These are phyloP conservation scores for Noctua pronuba DNA, from an alignment of 2,888 invertebrate genomes.

Conservation along the genomic window DNA sequence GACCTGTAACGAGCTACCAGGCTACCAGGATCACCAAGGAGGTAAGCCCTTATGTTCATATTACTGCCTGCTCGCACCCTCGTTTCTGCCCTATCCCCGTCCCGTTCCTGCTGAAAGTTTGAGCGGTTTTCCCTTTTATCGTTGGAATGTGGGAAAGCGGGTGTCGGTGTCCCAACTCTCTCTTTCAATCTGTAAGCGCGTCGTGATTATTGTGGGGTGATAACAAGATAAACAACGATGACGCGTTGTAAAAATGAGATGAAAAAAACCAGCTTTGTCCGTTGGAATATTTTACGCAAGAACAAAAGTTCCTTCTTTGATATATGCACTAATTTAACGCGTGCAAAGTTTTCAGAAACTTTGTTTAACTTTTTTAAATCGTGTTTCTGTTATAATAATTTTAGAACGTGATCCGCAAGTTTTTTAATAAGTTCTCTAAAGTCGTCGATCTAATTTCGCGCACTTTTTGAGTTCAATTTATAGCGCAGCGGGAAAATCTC, in stretches of 20 bases:
- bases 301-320: not conserved
- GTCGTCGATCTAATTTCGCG: constrained; percentile 13
- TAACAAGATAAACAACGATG: constrained; percentile 59
- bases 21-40: constrained; percentile 82
- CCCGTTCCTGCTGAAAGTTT: constrained; percentile 76
- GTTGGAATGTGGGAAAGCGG: constrained; percentile 88
- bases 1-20: constrained; percentile 89
- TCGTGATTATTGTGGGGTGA: constrained; percentile 75
- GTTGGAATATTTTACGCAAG: not conserved
- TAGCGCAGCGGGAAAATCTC: constrained; percentile 35
- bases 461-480: constrained; percentile 37
- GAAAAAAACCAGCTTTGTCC: not conserved
- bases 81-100: constrained; percentile 71
- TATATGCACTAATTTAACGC: not conserved
- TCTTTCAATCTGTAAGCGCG: constrained; percentile 87
- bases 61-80: constrained; percentile 78
- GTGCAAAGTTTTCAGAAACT: constrained; percentile 27
- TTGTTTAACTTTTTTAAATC: not conserved
- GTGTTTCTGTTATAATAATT: not conserved
- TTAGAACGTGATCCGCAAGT: not conserved
- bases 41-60: constrained; percentile 87
- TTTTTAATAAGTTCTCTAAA: constrained; percentile 11
- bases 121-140: constrained; percentile 89
- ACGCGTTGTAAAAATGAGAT: constrained; percentile 21
- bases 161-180: constrained; percentile 88